Percentiles rank a stretch among this genome's conserved stretches.
Evolutionary conservation across 2,113 vertebrate genomes (phyloP).

Genomic region (Psephotus haematonotus): DNA sequence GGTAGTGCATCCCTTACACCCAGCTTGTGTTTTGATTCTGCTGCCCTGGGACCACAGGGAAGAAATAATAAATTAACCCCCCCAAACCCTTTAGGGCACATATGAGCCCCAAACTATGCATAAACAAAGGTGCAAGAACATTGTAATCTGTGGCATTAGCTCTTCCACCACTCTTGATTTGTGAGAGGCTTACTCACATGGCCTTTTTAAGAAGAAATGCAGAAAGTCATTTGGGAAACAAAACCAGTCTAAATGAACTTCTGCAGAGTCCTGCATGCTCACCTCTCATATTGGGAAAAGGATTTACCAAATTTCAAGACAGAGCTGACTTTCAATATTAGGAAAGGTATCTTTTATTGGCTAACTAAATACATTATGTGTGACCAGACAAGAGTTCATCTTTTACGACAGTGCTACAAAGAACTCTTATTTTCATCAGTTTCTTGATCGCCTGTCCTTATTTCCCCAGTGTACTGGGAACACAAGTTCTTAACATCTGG

Average conservation of each 20-base stretch:
- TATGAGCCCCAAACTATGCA: background rate
- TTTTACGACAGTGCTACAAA: background rate
- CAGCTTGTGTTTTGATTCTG: background rate
- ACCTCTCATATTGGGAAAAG: background rate
- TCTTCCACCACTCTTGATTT: background rate
- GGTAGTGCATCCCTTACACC: background rate
- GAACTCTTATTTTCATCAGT: background rate
- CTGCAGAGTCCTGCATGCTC: background rate
- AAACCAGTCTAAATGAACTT: background rate
- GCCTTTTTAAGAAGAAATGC: background rate
- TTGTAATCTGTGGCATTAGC: background rate
- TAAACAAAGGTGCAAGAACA: background rate
- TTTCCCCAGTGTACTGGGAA: conserved; percentile 16
- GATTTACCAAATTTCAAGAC: background rate
- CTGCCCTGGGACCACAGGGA: background rate
- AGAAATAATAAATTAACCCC: background rate
- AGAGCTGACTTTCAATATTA: background rate
- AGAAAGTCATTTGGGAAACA: background rate
- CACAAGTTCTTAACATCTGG: conserved; percentile 11
- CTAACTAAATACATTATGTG: background rate
- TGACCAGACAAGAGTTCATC: background rate
- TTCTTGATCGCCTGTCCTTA: background rate
- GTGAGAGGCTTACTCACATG: background rate
- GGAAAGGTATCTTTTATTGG: background rate
- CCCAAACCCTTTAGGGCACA: background rate